These are phyloP conservation scores for Nomada lathburiana DNA, from an alignment of 2,888 invertebrate genomes.

Conservation along the genomic window DNA sequence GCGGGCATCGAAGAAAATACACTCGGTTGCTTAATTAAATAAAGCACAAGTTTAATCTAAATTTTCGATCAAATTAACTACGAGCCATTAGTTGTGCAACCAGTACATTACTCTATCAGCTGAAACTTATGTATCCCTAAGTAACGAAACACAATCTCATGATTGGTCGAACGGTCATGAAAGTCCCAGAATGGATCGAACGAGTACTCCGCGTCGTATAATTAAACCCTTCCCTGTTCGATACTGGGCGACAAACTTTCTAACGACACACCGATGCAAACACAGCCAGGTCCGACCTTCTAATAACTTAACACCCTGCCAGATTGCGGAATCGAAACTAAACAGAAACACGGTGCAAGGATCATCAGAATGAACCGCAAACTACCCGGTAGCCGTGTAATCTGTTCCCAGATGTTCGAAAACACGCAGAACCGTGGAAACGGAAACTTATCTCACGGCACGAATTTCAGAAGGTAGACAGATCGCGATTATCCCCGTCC, in stretches of 20 bases:
- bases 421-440: conserved; percentile 6
- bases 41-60: conserved; percentile 12
- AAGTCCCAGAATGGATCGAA: not conserved
- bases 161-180: no score
- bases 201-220: not conserved
- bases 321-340: conserved; percentile 7
- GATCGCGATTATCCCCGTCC: conserved; percentile 26
- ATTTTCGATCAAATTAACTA: conserved; percentile 12
- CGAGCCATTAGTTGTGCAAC: conserved; percentile 12
- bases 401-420: conserved; percentile 50
- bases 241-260: not conserved
- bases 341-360: conserved; percentile 10
- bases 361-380: conserved; percentile 47
- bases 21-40: conserved; percentile 1
- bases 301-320: conserved; percentile 27
- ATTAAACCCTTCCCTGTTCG: not conserved
- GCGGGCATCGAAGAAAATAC: not conserved
- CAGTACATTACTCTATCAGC: not conserved
- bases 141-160: not conserved
- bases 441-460: conserved; percentile 52
- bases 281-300: not conserved
- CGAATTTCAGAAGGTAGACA: conserved; percentile 30
- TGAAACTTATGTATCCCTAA: not conserved
- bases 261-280: not conserved
- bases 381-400: conserved; percentile 48